Percentiles rank a stretch among this genome's conserved stretches.
Conservation (phyloP, 1,140 invertebrate genomes). For the Copidosoma floridanum region DNA sequence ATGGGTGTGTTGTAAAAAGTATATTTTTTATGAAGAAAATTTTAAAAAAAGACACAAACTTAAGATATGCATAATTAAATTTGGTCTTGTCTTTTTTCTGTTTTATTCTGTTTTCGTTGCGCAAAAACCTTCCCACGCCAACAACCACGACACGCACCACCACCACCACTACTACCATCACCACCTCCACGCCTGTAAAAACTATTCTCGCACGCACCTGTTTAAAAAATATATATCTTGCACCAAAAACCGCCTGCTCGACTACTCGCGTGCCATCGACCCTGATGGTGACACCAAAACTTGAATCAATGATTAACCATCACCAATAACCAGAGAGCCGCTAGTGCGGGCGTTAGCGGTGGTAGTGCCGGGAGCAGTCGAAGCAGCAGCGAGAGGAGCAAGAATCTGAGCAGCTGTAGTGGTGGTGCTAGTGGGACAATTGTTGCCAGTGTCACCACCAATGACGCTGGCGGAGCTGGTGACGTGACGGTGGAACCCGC, state of each 20-base stretch:
- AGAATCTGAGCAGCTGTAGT: no score
- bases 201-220: no score
- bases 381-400: neutral
- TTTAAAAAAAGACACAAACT: no score
- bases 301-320: no score
- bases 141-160: neutral
- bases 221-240: no score
- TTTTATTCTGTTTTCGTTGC: conserved; percentile 6
- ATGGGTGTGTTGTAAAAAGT: no score
- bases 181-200: neutral
- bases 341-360: neutral
- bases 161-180: neutral
- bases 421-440: neutral
- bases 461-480: neutral
- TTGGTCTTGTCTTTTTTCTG: conserved; percentile 5
- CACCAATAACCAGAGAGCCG: neutral
- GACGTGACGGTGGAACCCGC: conserved; percentile 2
- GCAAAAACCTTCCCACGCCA: neutral
- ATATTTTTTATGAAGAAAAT: no score
- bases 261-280: no score
- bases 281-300: no score
- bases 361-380: neutral
- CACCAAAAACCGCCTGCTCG: no score
- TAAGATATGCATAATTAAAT: no score
- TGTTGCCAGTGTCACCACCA: neutral